Evolutionary conservation across 2,113 vertebrate genomes (phyloP).

Genomic region (Sclerurus mexicanus): DNA sequence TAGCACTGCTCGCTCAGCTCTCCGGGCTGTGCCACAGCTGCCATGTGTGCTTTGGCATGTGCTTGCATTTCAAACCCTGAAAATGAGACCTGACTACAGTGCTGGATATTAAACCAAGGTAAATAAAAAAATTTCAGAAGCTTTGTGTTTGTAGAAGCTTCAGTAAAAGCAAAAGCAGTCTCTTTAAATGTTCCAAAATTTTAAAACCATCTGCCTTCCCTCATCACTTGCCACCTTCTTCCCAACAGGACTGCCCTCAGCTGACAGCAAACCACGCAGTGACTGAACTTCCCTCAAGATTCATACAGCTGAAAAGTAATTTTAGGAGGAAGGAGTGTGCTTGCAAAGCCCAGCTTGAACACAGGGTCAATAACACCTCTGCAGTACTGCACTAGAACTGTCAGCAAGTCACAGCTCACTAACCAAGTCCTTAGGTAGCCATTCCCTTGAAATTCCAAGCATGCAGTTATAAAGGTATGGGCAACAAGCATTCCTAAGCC

Average conservation of each 20-base stretch:
- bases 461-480: neutral
- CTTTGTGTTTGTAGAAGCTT: neutral
- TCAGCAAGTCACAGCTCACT: neutral
- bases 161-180: neutral
- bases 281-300: neutral
- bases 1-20: neutral
- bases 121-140: neutral
- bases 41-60: neutral
- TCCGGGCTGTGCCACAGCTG: neutral
- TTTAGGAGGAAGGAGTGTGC: neutral
- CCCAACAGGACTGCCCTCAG: neutral
- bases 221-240: neutral
- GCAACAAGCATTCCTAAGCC: neutral
- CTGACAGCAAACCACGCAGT: neutral
- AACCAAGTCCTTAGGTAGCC: neutral
- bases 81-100: neutral
- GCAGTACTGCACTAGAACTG: neutral
- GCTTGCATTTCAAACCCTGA: neutral
- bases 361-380: neutral
- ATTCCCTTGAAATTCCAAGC: neutral
- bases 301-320: neutral
- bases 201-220: neutral
- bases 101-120: neutral
- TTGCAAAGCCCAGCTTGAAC: neutral
- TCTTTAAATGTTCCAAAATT: neutral